phyloP scores from a whole-genome alignment of 2,113 vertebrate species.

The Amblyornis subalaris region DNA sequence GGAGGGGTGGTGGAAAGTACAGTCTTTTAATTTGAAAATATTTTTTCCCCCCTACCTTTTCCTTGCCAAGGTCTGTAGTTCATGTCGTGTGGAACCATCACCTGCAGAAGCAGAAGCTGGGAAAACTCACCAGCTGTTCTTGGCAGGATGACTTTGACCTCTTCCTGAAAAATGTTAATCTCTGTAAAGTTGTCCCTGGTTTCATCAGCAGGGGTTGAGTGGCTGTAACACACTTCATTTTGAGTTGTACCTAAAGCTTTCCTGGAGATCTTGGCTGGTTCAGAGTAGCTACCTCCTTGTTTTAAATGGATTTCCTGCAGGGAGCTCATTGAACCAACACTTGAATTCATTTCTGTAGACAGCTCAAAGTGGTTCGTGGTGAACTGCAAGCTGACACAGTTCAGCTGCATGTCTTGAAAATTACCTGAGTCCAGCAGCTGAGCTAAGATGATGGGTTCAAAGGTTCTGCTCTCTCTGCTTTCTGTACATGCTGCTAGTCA shows the following conservation, averaged over 20 bases:
- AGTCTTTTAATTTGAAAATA: background rate
- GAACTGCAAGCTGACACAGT: background rate
- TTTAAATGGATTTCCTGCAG: slow-evolving; percentile 52
- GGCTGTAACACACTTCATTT: background rate
- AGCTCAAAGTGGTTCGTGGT: background rate
- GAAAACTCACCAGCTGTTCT: background rate
- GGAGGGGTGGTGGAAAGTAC: background rate
- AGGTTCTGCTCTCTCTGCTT: background rate
- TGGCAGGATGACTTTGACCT: background rate
- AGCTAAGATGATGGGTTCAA: background rate
- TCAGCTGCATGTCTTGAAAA: background rate
- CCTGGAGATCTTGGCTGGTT: background rate
- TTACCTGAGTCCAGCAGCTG: background rate
- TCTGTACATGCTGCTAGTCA: background rate
- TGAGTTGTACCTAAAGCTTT: background rate
- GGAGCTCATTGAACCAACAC: background rate
- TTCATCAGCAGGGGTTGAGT: background rate
- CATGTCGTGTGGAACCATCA: background rate
- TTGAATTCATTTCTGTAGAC: slow-evolving; percentile 19
- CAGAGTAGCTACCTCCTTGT: slow-evolving; percentile 4
- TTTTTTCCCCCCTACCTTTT: background rate
- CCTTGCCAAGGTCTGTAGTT: background rate
- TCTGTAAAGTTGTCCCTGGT: background rate
- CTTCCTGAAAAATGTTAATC: slow-evolving; percentile 9
- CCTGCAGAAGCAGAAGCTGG: background rate